A percentile compares a stretch with the other conserved stretches of the same genome.
These are phyloP conservation scores for Aplysia californica DNA, from an alignment of 1,140 invertebrate species.

Conservation along the genomic window DNA sequence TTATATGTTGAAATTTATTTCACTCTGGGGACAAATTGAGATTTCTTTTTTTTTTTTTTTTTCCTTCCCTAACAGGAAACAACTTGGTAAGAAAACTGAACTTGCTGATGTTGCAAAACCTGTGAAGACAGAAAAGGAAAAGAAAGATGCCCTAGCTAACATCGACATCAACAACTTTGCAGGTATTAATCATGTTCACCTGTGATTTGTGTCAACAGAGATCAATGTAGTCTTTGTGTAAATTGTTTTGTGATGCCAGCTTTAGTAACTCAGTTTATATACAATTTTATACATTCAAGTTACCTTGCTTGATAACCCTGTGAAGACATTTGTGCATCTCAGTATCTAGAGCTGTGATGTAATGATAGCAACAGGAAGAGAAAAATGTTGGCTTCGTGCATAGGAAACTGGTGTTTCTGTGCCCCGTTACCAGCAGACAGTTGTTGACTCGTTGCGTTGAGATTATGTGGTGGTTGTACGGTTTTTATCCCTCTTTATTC, in stretches of 20 bases:
- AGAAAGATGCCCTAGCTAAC: constrained; percentile 70
- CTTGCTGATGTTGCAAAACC: constrained; percentile 68
- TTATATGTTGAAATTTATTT: too few relatives aligned
- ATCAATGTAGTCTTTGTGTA: not conserved
- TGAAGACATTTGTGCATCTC: constrained; percentile 1
- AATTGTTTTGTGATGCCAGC: not conserved
- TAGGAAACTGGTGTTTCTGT: not conserved
- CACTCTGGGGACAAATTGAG: too few relatives aligned
- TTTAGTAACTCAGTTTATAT: not conserved
- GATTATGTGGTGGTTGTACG: too few relatives aligned
- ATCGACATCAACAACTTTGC: constrained; percentile 72
- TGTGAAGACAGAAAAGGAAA: constrained; percentile 66
- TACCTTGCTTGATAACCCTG: not conserved
- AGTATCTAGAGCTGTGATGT: not conserved
- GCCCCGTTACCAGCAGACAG: constrained; percentile 4
- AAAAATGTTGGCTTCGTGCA: not conserved
- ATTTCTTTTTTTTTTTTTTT: constrained; percentile 6
- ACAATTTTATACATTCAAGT: not conserved
- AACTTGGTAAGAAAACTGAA: constrained; percentile 50
- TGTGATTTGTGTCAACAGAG: not conserved
- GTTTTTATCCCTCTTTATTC: too few relatives aligned
- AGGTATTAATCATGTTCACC: constrained; percentile 61
- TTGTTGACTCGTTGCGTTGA: too few relatives aligned
- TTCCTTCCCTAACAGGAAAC: constrained; percentile 24
- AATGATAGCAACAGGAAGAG: constrained; percentile 10